Base-by-base conservation (phyloP, 2,113 vertebrate species). In the Dipodomys ordii region DNA sequence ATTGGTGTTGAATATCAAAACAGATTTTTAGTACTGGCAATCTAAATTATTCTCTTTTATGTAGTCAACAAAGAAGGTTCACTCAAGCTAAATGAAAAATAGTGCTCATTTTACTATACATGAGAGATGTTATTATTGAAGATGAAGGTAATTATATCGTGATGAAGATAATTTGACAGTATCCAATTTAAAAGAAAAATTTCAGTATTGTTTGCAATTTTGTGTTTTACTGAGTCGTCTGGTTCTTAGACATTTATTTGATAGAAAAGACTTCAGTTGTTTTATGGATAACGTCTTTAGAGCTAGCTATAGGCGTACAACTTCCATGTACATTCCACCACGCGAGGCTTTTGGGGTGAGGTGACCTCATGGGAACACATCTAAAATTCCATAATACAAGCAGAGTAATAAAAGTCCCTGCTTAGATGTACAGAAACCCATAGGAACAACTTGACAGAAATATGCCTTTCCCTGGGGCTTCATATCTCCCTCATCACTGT, bases 11-110 rank as follows among this genome's bases (percentile, higher is more conserved):
- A 85, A 88, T 81, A 81, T 30, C 19, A 90, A 92, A 93, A 72
- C 28, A 84, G 44, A 19, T 68, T 68, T 93, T 83, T 65, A 81
- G 32, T 28, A 57, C 7, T 78, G 62, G n/a, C 27, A 81, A 73
- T 87, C 62, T 90, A 62, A 95, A 62, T 83, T 84, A 77, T 82
- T 94, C 30, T 46, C n/a, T 57, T 93, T 90, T 76, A 67, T 69
- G 25, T 74, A 92, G 8, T 53, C 64, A 57, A 71, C 19, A 78
- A 83, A 69, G 10, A n/a, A 67, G 23, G 91, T 71, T 86, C 27
- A 85, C 15, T 91, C 57, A 92, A 62, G 57, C 11, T 87, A 79
- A 86, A 64, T 83, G 35, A 89, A 92, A 91, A 69, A 57, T 19
- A 35, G 9, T 12, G 18, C 30, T 76, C 62, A 92, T 80, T 76